Base-by-base conservation (phyloP, 2,888 invertebrate genomes). In the Archips crataeganus region DNA sequence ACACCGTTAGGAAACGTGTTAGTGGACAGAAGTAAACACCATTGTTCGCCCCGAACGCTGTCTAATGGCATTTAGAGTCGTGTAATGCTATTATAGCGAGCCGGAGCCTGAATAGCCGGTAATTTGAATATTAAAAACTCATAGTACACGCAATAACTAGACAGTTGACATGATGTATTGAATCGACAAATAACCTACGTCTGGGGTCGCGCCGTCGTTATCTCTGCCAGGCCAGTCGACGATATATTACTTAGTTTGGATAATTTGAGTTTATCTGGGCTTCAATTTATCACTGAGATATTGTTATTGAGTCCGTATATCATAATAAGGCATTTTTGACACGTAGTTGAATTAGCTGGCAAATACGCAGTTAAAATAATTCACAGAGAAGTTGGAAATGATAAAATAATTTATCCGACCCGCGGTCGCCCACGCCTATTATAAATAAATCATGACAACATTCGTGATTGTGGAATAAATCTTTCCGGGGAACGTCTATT, bases 1-100 rank as follows among this genome's bases (percentile, higher is more conserved):
- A 69, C 73, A 77, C 78, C 79, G 79, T 82, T 81, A 81, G 78
- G 75, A 77, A 79, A 79, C 79, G 79, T 76, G 78, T 78, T 76
- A 68, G 70, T 54, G 59, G 64, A 68, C 65, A 70, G 51, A 74
- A 68, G 75, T 77, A 77, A 80, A 77, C 76, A 77, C 75, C 77
- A 79, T 81, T 80, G 81, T 81, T 75, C 71, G 59, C 70, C 76
- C 15, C 39, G 34, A 39, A 4, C 70, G 59, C 64, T 60, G 74
- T 65, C 73, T 73, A 59, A 60, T 64, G 64, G 63, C 60, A 70
- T 74, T 74, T 65, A 69, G 64, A 65, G 10, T 65, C 64, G 60
- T 63, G 69, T 61, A 61, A 54, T 39, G 59, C 69, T 42, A 32
- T 73, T 69, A 61, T 65, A 65, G 60, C 63, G 68, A 49, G 23